These are phyloP conservation scores for Branchinecta sandiegonensis DNA, from an alignment of 2,888 invertebrate genomes.

Conservation along the genomic window DNA sequence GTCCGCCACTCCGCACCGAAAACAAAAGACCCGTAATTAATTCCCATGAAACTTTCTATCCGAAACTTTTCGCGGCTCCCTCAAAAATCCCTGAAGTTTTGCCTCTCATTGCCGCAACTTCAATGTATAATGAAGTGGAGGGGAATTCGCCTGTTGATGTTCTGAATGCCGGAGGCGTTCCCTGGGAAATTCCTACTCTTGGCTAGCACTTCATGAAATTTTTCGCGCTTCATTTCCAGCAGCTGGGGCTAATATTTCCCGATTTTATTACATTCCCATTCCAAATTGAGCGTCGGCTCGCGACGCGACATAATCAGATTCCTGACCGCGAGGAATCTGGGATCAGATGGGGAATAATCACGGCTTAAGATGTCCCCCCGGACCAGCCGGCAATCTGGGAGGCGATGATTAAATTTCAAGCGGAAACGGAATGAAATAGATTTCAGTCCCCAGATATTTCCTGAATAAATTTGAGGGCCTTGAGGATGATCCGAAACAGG, in stretches of 20 bases:
- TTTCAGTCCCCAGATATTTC: no score
- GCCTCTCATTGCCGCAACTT: no score
- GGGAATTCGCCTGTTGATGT: slow-evolving; percentile 11
- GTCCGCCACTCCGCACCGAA: no score
- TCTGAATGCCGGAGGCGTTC: not conserved
- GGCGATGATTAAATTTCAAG: no score
- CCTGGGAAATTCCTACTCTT: not conserved
- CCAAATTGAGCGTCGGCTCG: not conserved
- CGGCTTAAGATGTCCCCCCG: not conserved
- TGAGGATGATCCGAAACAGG: no score
- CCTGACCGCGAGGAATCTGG: slow-evolving; percentile 1
- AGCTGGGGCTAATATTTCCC: slow-evolving; percentile 10
- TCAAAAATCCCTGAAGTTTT: no score
- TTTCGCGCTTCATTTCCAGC: slow-evolving; percentile 13
- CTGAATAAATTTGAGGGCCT: no score
- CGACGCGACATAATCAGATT: slow-evolving; percentile 2
- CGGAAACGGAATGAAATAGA: no score
- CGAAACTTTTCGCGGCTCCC: no score
- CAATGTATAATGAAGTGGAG: not conserved
- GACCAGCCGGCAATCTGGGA: no score
- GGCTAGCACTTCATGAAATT: not conserved
- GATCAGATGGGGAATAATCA: slow-evolving; percentile 8
- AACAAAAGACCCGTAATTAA: no score
- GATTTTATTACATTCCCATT: slow-evolving; percentile 9
- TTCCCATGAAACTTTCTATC: no score